Evolutionary conservation across 1,140 invertebrate species (phyloP), one percentile per base, ranked within the genome.

Genomic region (Bombyx mandarina): DNA sequence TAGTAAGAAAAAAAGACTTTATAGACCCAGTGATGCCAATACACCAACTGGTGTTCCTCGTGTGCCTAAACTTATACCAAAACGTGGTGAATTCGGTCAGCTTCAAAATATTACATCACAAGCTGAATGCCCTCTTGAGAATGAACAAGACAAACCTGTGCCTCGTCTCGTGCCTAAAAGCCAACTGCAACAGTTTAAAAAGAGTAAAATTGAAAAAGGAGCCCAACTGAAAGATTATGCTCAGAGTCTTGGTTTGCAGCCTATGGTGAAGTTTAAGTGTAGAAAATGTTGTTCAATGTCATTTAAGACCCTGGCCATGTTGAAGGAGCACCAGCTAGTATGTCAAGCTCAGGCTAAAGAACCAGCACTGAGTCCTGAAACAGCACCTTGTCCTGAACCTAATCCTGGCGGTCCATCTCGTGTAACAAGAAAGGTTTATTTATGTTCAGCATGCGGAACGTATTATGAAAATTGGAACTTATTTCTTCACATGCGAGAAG

Each of bases 391-490:
- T 52, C 46, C 70, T 50, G 86, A 66, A 60, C 66, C 45, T 52
- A 67, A 63, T 48, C 67, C 71, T 42, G 71, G 79, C 47, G 88
- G 88, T 10, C 91, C 90, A 71, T 92, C 91, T 54, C 89, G 90
- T 69, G 90, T 92, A n/a, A 92, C 92, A 22, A 85, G 93, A 50
- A 93, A 93, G 83, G 93, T 94, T 56, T 95, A 93, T 65, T 76
- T 94, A 10, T 96, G 94, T 75, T 92, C 92, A 8, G 91, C 92
- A 1, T 96, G 94, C 77, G 92, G 91, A 35, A 93, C 91, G 3
- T 94, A 95, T 66, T 94, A 94, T 84, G 93, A 95, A 81, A 93
- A 93, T 65, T 95, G 94, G 93, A 94, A 95, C 84, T 84, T 95
- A 43, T 95, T 94, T 76, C 75, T 94, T 8, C 94, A 96, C 66